Evolutionary conservation across 92 coral and sea anemone genomes (phyloP).

Genomic region (Parazoanthus atlanticus): DNA sequence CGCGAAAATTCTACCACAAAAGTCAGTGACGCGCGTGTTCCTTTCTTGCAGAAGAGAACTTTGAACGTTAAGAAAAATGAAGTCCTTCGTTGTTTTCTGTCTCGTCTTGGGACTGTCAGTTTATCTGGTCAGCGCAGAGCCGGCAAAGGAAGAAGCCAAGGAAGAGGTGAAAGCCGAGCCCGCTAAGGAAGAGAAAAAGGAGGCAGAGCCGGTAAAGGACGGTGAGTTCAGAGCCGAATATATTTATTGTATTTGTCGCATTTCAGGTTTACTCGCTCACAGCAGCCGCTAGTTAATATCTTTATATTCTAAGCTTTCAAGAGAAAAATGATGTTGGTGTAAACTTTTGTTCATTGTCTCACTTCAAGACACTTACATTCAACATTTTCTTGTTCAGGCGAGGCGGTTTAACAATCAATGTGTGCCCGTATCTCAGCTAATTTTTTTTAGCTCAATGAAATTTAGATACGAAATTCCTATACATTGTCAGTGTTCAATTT

Average conservation of each 20-base stretch:
- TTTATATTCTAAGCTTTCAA: too few relatives aligned
- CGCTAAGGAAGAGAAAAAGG: conserved; percentile 19
- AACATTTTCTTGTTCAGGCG: too few relatives aligned
- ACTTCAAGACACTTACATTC: background rate
- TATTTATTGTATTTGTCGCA: background rate
- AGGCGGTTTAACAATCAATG: too few relatives aligned
- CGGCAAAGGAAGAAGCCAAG: conserved; percentile 50
- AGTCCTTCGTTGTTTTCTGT: conserved; percentile 72
- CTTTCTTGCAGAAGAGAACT: conserved; percentile 16
- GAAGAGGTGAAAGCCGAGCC: conserved; percentile 23
- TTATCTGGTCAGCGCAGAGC: conserved; percentile 52
- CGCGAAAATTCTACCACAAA: background rate
- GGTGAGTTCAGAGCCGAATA: background rate
- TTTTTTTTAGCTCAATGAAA: too few relatives aligned
- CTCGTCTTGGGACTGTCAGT: conserved; percentile 77
- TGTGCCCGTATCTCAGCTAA: too few relatives aligned
- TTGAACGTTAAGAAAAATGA: conserved; percentile 55
- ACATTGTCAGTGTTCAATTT: too few relatives aligned
- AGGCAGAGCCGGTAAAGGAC: conserved; percentile 33
- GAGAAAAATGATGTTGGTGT: background rate
- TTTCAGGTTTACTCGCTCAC: background rate
- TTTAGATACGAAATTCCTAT: background rate
- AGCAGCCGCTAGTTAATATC: background rate
- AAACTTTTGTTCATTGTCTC: background rate
- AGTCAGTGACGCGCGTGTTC: background rate